A percentile compares a stretch with the other conserved stretches of the same genome.
These are phyloP conservation scores for Thyatira batis DNA, from an alignment of 2,888 invertebrate genomes.

Conservation along the genomic window DNA sequence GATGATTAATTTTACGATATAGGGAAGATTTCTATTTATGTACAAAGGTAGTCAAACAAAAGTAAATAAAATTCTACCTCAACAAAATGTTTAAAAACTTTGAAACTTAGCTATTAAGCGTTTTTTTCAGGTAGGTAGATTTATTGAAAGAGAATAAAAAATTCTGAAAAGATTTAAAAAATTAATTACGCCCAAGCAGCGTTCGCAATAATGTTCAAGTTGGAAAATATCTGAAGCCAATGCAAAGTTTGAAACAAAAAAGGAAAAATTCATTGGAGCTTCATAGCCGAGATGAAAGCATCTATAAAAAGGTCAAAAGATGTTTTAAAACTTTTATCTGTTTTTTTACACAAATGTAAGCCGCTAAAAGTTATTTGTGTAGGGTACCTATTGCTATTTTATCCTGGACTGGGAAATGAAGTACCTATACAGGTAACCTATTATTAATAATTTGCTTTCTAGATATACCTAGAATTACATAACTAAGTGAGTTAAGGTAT, in stretches of 20 bases:
- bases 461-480: too few species aligned
- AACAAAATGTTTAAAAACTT: not conserved
- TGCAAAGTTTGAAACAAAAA: conserved; percentile 2
- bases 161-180: not conserved
- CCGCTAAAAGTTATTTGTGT: too few species aligned
- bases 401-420: too few species aligned
- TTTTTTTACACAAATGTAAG: not conserved
- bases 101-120: too few species aligned
- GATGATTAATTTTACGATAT: too few species aligned
- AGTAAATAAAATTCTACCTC: not conserved
- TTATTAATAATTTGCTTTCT: too few species aligned
- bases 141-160: not conserved
- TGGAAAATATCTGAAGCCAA: not conserved
- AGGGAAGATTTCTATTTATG: too few species aligned
- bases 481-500: too few species aligned
- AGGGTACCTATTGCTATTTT: too few species aligned
- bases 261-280: not conserved
- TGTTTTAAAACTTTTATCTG: not conserved
- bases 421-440: too few species aligned
- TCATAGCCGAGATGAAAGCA: conserved; percentile 3
- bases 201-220: conserved; percentile 4
- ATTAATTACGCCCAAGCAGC: not conserved
- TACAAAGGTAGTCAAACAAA: too few species aligned
- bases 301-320: conserved; percentile 2
- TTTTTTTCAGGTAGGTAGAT: not conserved